Evolutionary conservation across 1,140 invertebrate species (phyloP).

Genomic region (Zaprionus camerounensis): DNA sequence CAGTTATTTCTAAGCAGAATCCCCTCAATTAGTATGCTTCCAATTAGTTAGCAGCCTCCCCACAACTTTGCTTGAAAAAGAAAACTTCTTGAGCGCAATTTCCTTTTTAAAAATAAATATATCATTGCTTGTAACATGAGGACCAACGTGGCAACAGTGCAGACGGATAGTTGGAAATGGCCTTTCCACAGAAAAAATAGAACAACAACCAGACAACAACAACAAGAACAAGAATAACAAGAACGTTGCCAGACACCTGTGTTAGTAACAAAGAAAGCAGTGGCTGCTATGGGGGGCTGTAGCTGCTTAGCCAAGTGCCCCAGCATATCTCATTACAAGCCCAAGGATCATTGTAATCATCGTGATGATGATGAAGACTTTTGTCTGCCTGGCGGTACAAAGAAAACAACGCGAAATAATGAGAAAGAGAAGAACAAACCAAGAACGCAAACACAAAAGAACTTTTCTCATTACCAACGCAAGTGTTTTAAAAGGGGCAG

Average conservation of each 20-base stretch:
- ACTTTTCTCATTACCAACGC: conserved; percentile 74
- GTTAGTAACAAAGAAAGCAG: conserved; percentile 49
- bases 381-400: conserved; percentile 42
- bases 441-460: conserved; percentile 25
- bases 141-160: not conserved
- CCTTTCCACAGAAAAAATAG: conserved; percentile 18
- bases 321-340: conserved; percentile 69
- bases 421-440: conserved; percentile 48
- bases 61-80: not conserved
- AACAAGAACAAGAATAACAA: not conserved
- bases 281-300: not conserved
- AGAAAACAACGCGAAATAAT: conserved; percentile 54
- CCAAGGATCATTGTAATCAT: conserved; percentile 68
- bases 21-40: not conserved
- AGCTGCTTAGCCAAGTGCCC: conserved; percentile 60
- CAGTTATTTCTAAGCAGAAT: not conserved
- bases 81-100: conserved; percentile 1
- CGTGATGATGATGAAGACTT: conserved; percentile 38
- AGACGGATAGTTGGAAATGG: conserved; percentile 6
- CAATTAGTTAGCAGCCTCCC: too few relatives aligned
- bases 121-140: conserved; percentile 16
- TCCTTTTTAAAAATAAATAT: not conserved
- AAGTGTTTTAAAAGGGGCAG: conserved; percentile 60
- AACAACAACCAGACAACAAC: conserved; percentile 3
- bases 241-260: conserved; percentile 35